Conservation (phyloP, 1,140 invertebrate species). For the Leptonema lineaticorne region DNA sequence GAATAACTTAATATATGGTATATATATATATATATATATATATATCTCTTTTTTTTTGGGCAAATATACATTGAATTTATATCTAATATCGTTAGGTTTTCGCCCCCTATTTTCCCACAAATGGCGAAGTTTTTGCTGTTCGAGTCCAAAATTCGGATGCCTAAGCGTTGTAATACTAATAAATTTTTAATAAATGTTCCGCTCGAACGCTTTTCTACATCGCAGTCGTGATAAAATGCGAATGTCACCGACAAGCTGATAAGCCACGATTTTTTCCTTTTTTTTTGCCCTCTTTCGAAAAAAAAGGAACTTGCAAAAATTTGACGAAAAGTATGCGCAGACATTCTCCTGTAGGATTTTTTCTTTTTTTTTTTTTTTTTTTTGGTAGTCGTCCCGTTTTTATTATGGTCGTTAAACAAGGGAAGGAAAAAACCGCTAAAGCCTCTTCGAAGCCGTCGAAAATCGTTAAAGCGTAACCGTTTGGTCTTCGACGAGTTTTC, state of each 20-base stretch:
- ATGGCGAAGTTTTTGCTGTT: background rate
- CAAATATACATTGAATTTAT: background rate
- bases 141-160: background rate
- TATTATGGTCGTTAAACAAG: background rate
- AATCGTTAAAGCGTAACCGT: background rate
- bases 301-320: too few relatives aligned
- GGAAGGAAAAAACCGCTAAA: background rate
- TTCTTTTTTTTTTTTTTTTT: too few relatives aligned
- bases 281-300: too few relatives aligned
- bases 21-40: background rate
- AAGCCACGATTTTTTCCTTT: background rate
- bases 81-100: background rate
- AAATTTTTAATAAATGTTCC: background rate
- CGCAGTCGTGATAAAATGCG: background rate
- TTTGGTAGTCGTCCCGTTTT: background rate
- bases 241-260: background rate
- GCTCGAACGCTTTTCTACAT: background rate
- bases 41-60: background rate
- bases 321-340: constrained; percentile 12
- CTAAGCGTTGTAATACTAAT: background rate
- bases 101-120: background rate
- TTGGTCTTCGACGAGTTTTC: background rate
- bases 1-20: too few relatives aligned
- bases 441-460: background rate
- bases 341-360: too few relatives aligned